phyloP scores from a whole-genome alignment of 2,113 vertebrate genomes.

The Saguinus imperator region DNA sequence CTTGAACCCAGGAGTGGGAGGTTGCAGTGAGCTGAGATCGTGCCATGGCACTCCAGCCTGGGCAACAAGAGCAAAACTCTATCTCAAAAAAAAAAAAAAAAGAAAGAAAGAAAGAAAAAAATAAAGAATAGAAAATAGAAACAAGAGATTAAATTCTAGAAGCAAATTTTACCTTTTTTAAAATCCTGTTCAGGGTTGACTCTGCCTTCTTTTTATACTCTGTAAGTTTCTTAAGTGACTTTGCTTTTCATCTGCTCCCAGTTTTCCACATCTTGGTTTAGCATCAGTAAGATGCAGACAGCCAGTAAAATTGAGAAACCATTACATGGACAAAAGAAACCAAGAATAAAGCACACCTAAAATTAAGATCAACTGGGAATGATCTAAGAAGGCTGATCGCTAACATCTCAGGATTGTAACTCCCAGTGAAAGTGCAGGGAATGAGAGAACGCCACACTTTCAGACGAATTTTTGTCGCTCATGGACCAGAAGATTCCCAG shows the following conservation, averaged over 20 bases:
- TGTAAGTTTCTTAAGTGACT: slow-evolving; percentile 35
- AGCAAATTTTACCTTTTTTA: slow-evolving; percentile 12
- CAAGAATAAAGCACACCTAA: neutral
- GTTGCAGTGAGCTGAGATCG: too few species aligned
- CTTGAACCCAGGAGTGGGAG: too few species aligned
- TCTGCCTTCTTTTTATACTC: neutral
- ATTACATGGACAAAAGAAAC: neutral
- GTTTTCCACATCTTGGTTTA: slow-evolving; percentile 37
- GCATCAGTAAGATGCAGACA: neutral
- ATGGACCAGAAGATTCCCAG: too few species aligned
- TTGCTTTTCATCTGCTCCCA: neutral
- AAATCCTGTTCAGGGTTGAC: neutral
- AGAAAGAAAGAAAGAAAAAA: too few species aligned
- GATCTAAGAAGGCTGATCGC: too few species aligned
- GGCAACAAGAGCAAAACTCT: too few species aligned
- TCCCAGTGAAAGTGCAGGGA: too few species aligned
- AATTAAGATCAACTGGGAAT: neutral
- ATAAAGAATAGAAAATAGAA: neutral
- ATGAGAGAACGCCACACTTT: too few species aligned
- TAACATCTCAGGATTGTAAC: too few species aligned
- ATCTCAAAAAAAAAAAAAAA: too few species aligned
- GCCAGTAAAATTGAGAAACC: neutral
- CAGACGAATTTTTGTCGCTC: too few species aligned
- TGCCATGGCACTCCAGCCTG: too few species aligned
- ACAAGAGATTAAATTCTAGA: slow-evolving; percentile 27